Evolutionary conservation across 2,113 vertebrate species (phyloP).

Genomic region (Limnothrissa miodon): DNA sequence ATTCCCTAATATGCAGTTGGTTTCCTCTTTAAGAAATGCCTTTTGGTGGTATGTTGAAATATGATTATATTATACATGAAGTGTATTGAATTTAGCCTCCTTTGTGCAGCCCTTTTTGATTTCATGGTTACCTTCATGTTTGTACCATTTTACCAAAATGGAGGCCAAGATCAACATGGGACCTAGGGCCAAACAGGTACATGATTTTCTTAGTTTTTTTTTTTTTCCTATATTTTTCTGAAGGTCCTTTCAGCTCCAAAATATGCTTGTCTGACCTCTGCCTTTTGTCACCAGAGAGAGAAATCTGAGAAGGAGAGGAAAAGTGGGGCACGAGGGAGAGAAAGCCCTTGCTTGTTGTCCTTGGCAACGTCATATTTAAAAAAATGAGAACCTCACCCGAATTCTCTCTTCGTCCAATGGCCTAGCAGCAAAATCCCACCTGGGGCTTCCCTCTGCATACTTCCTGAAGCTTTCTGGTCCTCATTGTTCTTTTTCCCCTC

Average conservation of each 20-base stretch:
- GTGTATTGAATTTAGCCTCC: neutral
- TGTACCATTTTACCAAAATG: conserved; percentile 11
- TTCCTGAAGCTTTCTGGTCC: conserved; percentile 20
- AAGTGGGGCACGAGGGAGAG: conserved; percentile 29
- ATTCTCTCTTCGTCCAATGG: conserved; percentile 6
- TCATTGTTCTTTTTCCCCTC: conserved; percentile 11
- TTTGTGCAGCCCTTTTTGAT: neutral
- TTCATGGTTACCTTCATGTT: conserved; percentile 6
- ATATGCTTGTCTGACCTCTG: conserved; percentile 39
- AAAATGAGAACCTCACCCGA: conserved; percentile 22
- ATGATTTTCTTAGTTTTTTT: neutral
- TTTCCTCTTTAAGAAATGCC: neutral
- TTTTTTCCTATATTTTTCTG: conserved; percentile 1
- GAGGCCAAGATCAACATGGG: neutral
- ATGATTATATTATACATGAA: neutral
- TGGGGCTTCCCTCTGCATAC: conserved; percentile 19
- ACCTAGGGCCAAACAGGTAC: neutral
- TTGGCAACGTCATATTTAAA: conserved; percentile 36
- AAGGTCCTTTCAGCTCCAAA: conserved; percentile 33
- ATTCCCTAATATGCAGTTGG: too few relatives aligned
- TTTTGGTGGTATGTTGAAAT: neutral
- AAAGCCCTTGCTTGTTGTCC: conserved; percentile 32
- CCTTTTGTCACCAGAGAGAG: conserved; percentile 37
- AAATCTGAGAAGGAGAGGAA: conserved; percentile 33
- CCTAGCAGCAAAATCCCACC: conserved; percentile 20